A percentile compares a stretch with the other conserved stretches of the same genome.
Evolutionary conservation across 2,113 vertebrate species (phyloP).

Genomic region (Nothocercus nigrocapillus): DNA sequence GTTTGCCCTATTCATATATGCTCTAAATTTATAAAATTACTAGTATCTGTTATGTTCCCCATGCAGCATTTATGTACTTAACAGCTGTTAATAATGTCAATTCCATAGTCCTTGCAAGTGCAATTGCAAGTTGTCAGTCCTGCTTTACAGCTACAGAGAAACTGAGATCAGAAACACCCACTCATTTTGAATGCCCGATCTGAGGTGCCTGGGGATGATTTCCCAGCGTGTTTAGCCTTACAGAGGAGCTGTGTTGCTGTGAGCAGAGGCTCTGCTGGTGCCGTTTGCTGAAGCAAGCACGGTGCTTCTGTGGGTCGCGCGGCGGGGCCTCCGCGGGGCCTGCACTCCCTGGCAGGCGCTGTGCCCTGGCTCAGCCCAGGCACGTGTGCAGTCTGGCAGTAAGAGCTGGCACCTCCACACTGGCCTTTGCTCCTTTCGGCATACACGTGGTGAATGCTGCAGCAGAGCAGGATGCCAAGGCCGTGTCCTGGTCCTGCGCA

Average conservation of each 20-base stretch:
- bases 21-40: neutral
- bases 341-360: neutral
- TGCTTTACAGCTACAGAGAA: neutral
- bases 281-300: too few relatives aligned
- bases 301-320: neutral
- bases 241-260: neutral
- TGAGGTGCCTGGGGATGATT: neutral
- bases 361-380: too few relatives aligned
- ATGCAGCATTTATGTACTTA: neutral
- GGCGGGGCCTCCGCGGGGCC: neutral
- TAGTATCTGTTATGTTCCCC: neutral
- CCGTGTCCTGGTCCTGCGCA: neutral
- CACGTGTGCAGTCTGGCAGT: neutral
- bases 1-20: neutral
- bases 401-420: too few relatives aligned
- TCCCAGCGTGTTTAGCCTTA: neutral
- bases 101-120: neutral
- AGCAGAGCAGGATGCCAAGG: neutral
- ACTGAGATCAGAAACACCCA: neutral
- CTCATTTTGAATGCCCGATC: neutral
- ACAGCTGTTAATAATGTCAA: neutral
- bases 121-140: neutral
- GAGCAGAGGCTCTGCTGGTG: neutral
- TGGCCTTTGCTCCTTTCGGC: neutral
- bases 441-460: neutral